phyloP scores from a whole-genome alignment of 1,140 invertebrate species.

The Scaptomyza graminum region DNA sequence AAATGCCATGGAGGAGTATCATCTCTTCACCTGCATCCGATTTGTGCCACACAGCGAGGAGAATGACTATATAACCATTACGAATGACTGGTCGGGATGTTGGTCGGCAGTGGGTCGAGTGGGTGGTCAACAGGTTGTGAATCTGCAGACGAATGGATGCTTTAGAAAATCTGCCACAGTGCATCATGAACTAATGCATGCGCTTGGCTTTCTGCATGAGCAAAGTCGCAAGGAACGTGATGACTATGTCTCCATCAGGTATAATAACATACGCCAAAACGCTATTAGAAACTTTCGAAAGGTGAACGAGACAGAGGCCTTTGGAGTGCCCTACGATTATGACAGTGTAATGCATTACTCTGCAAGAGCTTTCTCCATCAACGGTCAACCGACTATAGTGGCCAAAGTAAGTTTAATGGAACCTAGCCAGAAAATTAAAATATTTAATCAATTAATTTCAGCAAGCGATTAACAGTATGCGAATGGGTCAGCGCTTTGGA shows the following conservation, averaged over 20 bases:
- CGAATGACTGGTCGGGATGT: constrained; percentile 88
- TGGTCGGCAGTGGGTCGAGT: constrained; percentile 90
- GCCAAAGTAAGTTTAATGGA: constrained; percentile 85
- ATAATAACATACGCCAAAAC: constrained; percentile 84
- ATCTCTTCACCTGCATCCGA: constrained; percentile 88
- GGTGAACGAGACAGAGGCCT: constrained; percentile 85
- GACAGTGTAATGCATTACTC: constrained; percentile 93
- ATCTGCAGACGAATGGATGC: constrained; percentile 89
- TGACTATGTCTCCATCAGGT: constrained; percentile 88
- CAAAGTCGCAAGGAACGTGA: constrained; percentile 92
- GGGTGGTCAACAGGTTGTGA: constrained; percentile 87
- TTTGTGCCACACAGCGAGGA: constrained; percentile 87
- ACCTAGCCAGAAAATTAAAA: background rate
- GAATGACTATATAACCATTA: constrained; percentile 88
- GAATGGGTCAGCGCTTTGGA: constrained; percentile 88
- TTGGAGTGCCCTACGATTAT: constrained; percentile 90
- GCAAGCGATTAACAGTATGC: constrained; percentile 30
- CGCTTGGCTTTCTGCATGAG: constrained; percentile 93
- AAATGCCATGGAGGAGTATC: constrained; percentile 87
- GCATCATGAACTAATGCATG: constrained; percentile 93
- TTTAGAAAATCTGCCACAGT: constrained; percentile 88
- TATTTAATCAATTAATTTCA: background rate
- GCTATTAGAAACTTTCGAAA: constrained; percentile 88
- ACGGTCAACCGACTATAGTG: constrained; percentile 88
- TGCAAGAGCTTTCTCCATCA: constrained; percentile 88